Evolutionary conservation across 2,888 invertebrate species (phyloP).

Genomic region (Phorcus lineatus): DNA sequence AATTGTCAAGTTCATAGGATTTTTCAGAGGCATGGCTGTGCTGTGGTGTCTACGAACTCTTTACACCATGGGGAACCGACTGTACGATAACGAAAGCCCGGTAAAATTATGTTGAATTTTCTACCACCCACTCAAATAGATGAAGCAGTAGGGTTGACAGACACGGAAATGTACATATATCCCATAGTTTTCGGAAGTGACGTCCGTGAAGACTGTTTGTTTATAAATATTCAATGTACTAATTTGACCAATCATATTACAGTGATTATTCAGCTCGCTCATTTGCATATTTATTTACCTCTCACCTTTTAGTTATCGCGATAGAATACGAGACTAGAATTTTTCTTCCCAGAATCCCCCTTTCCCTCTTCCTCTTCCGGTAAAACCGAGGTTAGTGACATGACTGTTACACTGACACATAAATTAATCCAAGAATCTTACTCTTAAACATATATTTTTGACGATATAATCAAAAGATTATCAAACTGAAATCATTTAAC

Average conservation of each 20-base stretch:
- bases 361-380: conserved; percentile 14
- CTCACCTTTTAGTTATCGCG: background rate
- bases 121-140: conserved; percentile 12
- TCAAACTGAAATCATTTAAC: no score
- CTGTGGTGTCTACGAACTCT: background rate
- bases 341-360: background rate
- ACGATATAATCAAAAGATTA: no score
- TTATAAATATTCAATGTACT: conserved; percentile 1
- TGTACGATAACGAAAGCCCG: background rate
- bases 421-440: background rate
- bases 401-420: no score
- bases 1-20: conserved; percentile 52
- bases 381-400: conserved; percentile 19
- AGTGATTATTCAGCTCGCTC: background rate
- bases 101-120: conserved; percentile 18
- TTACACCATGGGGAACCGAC: conserved; percentile 30
- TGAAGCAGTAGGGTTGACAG: conserved; percentile 8
- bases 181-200: conserved; percentile 32
- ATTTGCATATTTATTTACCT: no score
- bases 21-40: conserved; percentile 48
- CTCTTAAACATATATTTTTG: background rate
- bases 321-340: background rate
- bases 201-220: background rate
- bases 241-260: background rate
- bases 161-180: conserved; percentile 26